Percentiles rank a stretch among this genome's conserved stretches.
Evolutionary conservation across 30 jellyfish, hydroid and myxozoan genomes (phyloP).

Genomic region (Pelagia noctiluca): DNA sequence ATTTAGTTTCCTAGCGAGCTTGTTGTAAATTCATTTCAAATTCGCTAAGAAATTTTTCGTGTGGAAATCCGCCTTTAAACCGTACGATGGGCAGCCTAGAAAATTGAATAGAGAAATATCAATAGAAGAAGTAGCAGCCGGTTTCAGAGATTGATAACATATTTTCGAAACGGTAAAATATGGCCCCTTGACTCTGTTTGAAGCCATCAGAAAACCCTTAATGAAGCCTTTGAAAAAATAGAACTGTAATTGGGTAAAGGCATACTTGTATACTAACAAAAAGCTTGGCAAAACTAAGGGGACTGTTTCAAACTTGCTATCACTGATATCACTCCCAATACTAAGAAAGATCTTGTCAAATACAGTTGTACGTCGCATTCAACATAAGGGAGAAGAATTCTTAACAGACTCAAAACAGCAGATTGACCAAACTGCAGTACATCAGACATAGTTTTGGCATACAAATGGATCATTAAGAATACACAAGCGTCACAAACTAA

Average conservation of each 20-base stretch:
- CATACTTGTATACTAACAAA: conserved; percentile 53
- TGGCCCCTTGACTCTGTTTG: conserved; percentile 42
- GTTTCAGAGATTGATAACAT: conserved; percentile 36
- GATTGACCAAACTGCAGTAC: conserved; percentile 65
- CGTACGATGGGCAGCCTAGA: conserved; percentile 42
- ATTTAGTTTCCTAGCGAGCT: no score
- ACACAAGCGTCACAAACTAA: conserved; percentile 50
- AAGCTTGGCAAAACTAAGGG: conserved; percentile 73
- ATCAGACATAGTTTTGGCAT: conserved; percentile 68
- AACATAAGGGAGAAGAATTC: conserved; percentile 46
- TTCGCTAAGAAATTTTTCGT: no score
- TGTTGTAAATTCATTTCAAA: no score
- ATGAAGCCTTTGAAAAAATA: conserved; percentile 48
- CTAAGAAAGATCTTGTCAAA: conserved; percentile 62
- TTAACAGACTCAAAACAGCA: conserved; percentile 59
- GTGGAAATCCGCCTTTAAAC: no score
- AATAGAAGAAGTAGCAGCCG: conserved; percentile 50
- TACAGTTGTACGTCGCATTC: conserved; percentile 33
- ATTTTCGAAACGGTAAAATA: conserved; percentile 50
- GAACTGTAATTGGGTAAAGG: conserved; percentile 56
- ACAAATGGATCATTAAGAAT: conserved; percentile 56
- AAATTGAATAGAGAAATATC: conserved; percentile 51
- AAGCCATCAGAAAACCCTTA: conserved; percentile 41
- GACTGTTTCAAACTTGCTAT: conserved; percentile 60
- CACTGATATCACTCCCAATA: conserved; percentile 59